Percentiles rank a stretch among this genome's conserved stretches.
These are phyloP conservation scores for Autographa pulchrina DNA, from an alignment of 2,888 invertebrate genomes.

Conservation along the genomic window DNA sequence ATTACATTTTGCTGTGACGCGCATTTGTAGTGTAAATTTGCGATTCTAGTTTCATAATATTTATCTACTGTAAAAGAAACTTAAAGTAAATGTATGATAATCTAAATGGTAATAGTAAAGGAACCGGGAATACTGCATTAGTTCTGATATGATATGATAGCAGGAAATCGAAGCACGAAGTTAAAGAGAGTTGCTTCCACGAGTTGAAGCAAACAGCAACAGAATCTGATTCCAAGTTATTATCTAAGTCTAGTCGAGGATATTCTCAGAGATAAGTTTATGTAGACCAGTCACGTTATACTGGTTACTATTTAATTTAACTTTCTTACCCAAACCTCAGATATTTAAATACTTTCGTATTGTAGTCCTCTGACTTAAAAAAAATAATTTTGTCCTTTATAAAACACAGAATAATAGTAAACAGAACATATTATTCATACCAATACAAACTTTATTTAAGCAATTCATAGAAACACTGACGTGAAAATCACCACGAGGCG, in stretches of 20 bases:
- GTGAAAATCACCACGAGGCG: background rate
- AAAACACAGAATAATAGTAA: too few relatives aligned
- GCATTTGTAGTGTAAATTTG: background rate
- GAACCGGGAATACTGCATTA: background rate
- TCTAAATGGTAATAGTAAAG: background rate
- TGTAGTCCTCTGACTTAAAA: too few relatives aligned
- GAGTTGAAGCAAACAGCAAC: slow-evolving; percentile 1
- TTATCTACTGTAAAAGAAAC: background rate
- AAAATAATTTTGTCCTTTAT: too few relatives aligned
- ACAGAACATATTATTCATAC: background rate
- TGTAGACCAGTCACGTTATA: background rate
- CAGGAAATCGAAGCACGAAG: background rate
- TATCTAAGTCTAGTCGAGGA: background rate
- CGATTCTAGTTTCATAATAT: background rate
- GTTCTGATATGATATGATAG: background rate
- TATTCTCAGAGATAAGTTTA: slow-evolving; percentile 23
- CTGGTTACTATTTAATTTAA: background rate
- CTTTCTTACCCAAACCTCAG: background rate
- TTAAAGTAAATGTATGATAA: background rate
- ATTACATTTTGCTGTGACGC: background rate
- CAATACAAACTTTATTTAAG: background rate
- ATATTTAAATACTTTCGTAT: background rate
- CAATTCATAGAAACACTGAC: background rate
- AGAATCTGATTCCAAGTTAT: slow-evolving; percentile 12
- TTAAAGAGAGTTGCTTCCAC: background rate